These are phyloP conservation scores for Neria commutata DNA, from an alignment of 2,888 invertebrate species.

Conservation along the genomic window DNA sequence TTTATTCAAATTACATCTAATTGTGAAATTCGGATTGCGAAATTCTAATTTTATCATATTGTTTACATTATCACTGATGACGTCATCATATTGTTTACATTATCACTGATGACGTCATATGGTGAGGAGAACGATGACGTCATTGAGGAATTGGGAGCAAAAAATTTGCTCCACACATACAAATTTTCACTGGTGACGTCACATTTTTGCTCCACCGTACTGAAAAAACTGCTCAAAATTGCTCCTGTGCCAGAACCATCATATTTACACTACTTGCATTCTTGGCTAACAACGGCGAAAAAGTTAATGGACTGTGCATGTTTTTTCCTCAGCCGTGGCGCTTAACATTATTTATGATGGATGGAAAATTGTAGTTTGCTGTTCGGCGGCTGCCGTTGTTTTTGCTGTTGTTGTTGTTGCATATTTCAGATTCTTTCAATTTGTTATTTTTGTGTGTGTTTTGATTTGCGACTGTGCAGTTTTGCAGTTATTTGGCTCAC, in stretches of 20 bases:
- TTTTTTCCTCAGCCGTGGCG: conserved; percentile 61
- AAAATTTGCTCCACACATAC: too few species aligned
- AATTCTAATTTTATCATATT: too few species aligned
- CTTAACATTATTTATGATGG: conserved; percentile 61
- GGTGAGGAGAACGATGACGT: too few species aligned
- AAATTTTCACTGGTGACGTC: too few species aligned
- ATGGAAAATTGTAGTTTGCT: conserved; percentile 47
- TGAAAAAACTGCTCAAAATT: too few species aligned
- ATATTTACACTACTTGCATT: conserved; percentile 7
- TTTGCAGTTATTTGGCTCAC: neutral
- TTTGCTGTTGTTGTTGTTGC: conserved; percentile 34
- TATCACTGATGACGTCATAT: too few species aligned
- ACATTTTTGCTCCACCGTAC: too few species aligned
- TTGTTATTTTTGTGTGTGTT: conserved; percentile 23
- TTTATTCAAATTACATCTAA: too few species aligned
- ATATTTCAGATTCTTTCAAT: conserved; percentile 38
- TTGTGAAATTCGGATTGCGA: too few species aligned
- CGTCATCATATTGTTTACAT: too few species aligned
- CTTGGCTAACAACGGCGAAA: conserved; percentile 35
- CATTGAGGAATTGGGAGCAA: too few species aligned
- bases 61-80: neutral
- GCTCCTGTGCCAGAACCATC: too few species aligned
- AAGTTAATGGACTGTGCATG: conserved; percentile 62
- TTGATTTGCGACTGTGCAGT: conserved; percentile 1
- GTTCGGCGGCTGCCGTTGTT: conserved; percentile 27